These are phyloP conservation scores for Copidosoma floridanum DNA, from an alignment of 1,140 invertebrate species.

Conservation along the genomic window DNA sequence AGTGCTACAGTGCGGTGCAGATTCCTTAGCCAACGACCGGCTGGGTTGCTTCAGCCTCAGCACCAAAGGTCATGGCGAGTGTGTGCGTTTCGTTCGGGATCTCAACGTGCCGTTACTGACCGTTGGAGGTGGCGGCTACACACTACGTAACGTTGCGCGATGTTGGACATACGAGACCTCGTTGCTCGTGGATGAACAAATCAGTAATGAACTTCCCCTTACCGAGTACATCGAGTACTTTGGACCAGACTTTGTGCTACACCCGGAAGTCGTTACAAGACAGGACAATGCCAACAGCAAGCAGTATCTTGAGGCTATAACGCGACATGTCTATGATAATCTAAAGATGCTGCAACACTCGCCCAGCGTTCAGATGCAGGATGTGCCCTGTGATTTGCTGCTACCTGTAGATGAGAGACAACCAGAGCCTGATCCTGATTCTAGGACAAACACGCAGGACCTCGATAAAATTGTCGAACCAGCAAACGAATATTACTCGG, in stretches of 20 bases:
- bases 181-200: conserved; percentile 84
- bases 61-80: conserved; percentile 91
- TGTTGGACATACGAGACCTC: conserved; percentile 99
- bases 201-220: conserved; percentile 89
- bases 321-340: conserved; percentile 79
- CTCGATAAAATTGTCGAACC: conserved; percentile 83
- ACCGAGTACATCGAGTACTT: conserved; percentile 96
- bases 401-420: conserved; percentile 68
- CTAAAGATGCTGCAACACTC: conserved; percentile 86
- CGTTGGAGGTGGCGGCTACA: conserved; percentile 96
- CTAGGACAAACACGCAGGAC: conserved; percentile 75
- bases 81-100: conserved; percentile 94
- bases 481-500: conserved; percentile 91
- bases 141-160: conserved; percentile 93
- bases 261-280: conserved; percentile 81
- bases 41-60: conserved; percentile 87
- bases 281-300: conserved; percentile 91
- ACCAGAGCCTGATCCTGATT: conserved; percentile 80
- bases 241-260: conserved; percentile 90
- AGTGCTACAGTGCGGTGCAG: conserved; percentile 97
- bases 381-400: conserved; percentile 77
- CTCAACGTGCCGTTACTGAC: conserved; percentile 92
- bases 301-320: conserved; percentile 86
- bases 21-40: conserved; percentile 93
- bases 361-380: conserved; percentile 90